Percentiles rank a stretch among this genome's conserved stretches.
phyloP scores from a whole-genome alignment of 2,113 vertebrate genomes.

The Nibea coibor region DNA sequence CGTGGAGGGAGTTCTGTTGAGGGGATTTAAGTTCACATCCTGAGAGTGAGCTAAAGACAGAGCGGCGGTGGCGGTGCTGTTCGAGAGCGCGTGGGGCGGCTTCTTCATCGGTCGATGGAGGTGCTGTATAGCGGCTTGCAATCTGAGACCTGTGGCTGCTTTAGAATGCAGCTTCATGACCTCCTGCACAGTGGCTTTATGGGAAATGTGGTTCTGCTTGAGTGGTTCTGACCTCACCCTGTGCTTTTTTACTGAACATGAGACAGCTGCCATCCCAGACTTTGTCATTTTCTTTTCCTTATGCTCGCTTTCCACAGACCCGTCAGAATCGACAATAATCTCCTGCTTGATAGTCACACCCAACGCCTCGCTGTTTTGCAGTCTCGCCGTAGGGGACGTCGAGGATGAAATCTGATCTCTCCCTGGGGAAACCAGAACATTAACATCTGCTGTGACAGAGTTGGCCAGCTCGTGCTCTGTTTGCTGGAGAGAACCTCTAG shows the following conservation, averaged over 20 bases:
- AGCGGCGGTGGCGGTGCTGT: slow-evolving; percentile 4
- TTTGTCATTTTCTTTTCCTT: slow-evolving; percentile 28
- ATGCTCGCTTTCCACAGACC: slow-evolving; percentile 46
- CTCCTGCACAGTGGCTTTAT: slow-evolving; percentile 55
- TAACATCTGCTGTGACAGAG: slow-evolving; percentile 31
- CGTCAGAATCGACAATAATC: slow-evolving; percentile 64
- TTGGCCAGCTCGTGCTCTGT: slow-evolving; percentile 11
- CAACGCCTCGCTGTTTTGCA: slow-evolving; percentile 27
- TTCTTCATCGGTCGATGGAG: slow-evolving; percentile 66
- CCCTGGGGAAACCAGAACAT: slow-evolving; percentile 18
- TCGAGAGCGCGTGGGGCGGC: slow-evolving; percentile 27
- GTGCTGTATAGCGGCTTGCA: slow-evolving; percentile 63
- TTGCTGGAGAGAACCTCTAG: slow-evolving; percentile 10
- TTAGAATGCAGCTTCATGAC: slow-evolving; percentile 58
- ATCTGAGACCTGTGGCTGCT: slow-evolving; percentile 41
- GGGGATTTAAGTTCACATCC: slow-evolving; percentile 34
- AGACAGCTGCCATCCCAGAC: slow-evolving; percentile 28
- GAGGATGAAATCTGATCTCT: slow-evolving; percentile 50
- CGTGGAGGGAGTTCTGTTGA: slow-evolving; percentile 66
- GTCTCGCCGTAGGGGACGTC: slow-evolving; percentile 28
- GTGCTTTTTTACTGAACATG: slow-evolving; percentile 45
- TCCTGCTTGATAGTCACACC: slow-evolving; percentile 79
- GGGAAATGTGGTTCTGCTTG: slow-evolving; percentile 54
- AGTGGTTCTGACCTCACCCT: slow-evolving; percentile 40
- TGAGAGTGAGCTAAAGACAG: slow-evolving; percentile 54